These are phyloP conservation scores for Timandra comae DNA, from an alignment of 2,888 invertebrate genomes.

Conservation along the genomic window DNA sequence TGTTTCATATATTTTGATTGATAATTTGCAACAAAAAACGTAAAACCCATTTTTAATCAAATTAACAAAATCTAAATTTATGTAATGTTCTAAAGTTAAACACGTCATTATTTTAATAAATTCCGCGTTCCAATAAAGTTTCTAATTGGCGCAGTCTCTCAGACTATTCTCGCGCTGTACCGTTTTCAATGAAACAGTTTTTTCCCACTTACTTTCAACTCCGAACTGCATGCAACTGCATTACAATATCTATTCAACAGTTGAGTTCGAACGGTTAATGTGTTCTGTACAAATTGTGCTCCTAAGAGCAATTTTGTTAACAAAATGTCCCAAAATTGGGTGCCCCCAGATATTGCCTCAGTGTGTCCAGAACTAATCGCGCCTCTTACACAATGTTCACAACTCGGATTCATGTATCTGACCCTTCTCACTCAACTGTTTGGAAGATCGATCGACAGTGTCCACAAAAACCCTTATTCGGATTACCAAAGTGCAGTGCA, in stretches of 20 bases:
- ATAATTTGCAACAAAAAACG: too few relatives aligned
- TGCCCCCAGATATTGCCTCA: slow-evolving; percentile 73
- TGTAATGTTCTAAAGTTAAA: too few relatives aligned
- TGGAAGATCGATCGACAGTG: slow-evolving; percentile 66
- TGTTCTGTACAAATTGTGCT: too few relatives aligned
- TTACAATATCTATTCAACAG: slow-evolving; percentile 8
- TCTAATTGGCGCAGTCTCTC: too few relatives aligned
- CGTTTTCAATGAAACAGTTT: slow-evolving; percentile 7
- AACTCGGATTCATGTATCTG: slow-evolving; percentile 76
- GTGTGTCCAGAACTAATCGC: slow-evolving; percentile 72
- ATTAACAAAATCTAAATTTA: too few relatives aligned
- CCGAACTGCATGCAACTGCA: slow-evolving; percentile 10
- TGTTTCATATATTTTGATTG: too few relatives aligned
- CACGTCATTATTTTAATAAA: too few relatives aligned
- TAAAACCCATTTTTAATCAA: too few relatives aligned
- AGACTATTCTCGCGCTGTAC: not conserved
- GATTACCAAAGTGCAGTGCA: slow-evolving; percentile 11
- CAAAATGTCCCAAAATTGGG: slow-evolving; percentile 59
- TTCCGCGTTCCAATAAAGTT: too few relatives aligned
- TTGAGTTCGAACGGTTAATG: slow-evolving; percentile 6
- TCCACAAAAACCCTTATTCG: slow-evolving; percentile 22
- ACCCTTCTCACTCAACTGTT: slow-evolving; percentile 75
- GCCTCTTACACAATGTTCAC: slow-evolving; percentile 76
- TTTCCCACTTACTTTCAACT: slow-evolving; percentile 20
- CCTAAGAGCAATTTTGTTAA: slow-evolving; percentile 9